Base-by-base conservation (phyloP, 2,888 invertebrate species). In the Monopis laevigella region DNA sequence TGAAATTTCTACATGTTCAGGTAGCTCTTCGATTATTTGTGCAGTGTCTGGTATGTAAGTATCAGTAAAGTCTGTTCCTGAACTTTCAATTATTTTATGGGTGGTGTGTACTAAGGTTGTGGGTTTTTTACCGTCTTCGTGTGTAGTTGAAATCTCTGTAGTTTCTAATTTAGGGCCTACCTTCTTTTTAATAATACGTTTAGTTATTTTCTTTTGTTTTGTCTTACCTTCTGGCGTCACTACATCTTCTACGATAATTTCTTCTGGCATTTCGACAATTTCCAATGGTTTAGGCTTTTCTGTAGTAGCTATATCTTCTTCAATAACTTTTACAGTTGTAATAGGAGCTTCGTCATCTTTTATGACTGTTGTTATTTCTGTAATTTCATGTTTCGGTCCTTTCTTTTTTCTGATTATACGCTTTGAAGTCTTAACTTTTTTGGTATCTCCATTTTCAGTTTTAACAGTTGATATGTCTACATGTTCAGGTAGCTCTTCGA, bases 161-260 rank as follows among this genome's bases (percentile, higher is more conserved):
- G 45, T 41, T 46, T 46, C 46, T 41, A 53, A 50, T 43, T 53
- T 50, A 2, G 58, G 54, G 3, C 59, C 48, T 68, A 46, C 66
- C 67, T 44, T 77, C 49, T 29, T 80, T 70, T 55, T 75, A 13
- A 73, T 65, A 0, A 60, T 51, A 2, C 62, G 62, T 44, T 64
- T 70, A 38, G 61, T 47, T 10, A 62, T 52, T 39, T 66, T 51
- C 48, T 64, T 53, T 51, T 67, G 55, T 38, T 51, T 42, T 18
- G 44, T 2, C 45, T 39, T 43, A 41, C 41, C 41, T 11, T 41
- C 35, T 11, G 17, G 28, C 13, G 36, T 13, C 1, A n/a, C n/a
- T 1, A 18, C 14, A 2, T 41, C 3, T 26, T 45, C 42, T 16
- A 36, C 27, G 45, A 47, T 46, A 8, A 51, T 51, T 40, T 74